Base-by-base conservation (phyloP, 2,797 vertebrate species). In the Onychomys torridus region DNA sequence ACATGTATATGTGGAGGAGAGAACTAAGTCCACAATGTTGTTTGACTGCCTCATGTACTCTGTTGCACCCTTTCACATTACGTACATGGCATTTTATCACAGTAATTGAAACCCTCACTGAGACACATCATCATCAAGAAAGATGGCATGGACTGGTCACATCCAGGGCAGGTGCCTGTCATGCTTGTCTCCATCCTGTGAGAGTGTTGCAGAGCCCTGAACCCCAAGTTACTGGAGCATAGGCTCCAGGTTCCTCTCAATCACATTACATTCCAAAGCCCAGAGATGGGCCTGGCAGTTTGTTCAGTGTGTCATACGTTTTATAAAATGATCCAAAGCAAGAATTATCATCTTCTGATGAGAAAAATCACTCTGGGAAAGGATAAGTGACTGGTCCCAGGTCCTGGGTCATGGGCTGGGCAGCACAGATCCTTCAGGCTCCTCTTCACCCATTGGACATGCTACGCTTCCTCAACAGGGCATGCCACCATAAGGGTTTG, bases 281-380 rank as follows among this genome's bases (percentile, higher is more conserved):
- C 29, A 34, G 12, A 59, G 61, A 59, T 6, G 10, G 17, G 14
- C 21, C 46, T 21, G 19, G 32, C 7, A 6, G 0, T 59, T 29
- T 23, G n/a, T 78, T 82, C 16, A 12, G 43, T 59, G 49, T n/a
- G 29, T 71, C 63, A 1, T 11, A 23, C 43, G 37, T 63, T 78
- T 88, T 92, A 21, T 34, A 25, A 23, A 89, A 69, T 86, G 29
- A 69, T 71, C 73, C 73, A 77, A 94, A 82, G 49, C 37, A 55
- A 83, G 16, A 34, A 11, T 89, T 37, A 27, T 49, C n/a, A 76
- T 87, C 32, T 71, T 84, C 34, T 63, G 59, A 49, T 32, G 55
- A 91, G 89, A 61, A 67, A 77, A 5, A 79, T 71, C 37, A 76
- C 67, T 59, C 76, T 43, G 32, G 8, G 27, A 43, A 71, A 61